A percentile compares a stretch with the other conserved stretches of the same genome.
Conservation (phyloP, 2,113 vertebrate genomes). For the Microtus oregoni region DNA sequence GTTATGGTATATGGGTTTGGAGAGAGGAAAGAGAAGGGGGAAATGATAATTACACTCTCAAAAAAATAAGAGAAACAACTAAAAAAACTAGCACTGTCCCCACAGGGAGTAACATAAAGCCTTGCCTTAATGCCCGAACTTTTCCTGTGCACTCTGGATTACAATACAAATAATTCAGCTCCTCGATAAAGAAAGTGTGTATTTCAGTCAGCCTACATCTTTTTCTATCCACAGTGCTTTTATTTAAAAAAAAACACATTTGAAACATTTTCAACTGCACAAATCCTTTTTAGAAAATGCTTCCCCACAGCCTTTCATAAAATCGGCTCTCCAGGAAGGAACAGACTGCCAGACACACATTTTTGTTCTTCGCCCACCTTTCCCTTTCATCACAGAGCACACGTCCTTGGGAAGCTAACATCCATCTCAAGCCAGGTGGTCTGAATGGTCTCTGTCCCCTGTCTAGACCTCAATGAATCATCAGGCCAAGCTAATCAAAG, state of each 20-base stretch:
- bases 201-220: too few species aligned
- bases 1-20: background rate
- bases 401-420: background rate
- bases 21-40: background rate
- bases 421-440: background rate
- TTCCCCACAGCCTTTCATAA: background rate
- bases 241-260: too few species aligned
- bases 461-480: background rate
- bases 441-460: background rate
- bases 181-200: too few species aligned
- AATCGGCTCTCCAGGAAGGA: background rate
- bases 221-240: too few species aligned
- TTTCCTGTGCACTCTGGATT: background rate
- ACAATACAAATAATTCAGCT: background rate
- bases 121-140: background rate
- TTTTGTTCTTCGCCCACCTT: background rate
- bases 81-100: background rate
- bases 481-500: too few species aligned
- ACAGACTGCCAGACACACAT: background rate
- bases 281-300: background rate
- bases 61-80: background rate
- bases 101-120: background rate
- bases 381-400: background rate
- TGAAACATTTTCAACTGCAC: background rate
- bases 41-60: background rate